Conservation (phyloP, 2,113 vertebrate genomes). For the Leiothrix lutea region DNA sequence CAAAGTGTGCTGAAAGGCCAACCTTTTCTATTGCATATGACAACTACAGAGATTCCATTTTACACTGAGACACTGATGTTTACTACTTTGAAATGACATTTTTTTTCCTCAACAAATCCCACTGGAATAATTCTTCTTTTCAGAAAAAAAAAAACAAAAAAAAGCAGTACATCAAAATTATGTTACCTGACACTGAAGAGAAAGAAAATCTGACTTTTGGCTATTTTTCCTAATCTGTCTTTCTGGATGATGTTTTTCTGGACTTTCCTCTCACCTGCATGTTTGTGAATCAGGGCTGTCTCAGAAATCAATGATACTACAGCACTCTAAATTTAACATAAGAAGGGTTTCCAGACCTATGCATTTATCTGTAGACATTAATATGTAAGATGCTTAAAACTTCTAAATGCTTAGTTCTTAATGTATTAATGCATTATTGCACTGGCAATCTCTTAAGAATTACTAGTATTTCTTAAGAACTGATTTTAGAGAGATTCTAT, state of each 20-base stretch:
- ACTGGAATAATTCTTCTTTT: neutral
- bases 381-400: neutral
- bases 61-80: neutral
- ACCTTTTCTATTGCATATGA: neutral
- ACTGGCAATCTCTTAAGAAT: neutral
- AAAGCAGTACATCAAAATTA: neutral
- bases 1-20: neutral
- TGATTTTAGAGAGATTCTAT: neutral
- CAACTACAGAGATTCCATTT: neutral
- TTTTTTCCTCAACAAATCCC: neutral
- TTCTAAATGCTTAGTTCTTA: neutral
- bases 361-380: neutral
- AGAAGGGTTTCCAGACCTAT: neutral
- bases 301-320: neutral
- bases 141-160: neutral
- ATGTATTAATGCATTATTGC: neutral
- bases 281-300: neutral
- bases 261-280: neutral
- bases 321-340: neutral
- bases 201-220: neutral
- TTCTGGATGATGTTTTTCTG: neutral
- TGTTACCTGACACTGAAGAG: neutral
- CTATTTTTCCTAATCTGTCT: neutral
- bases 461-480: neutral
- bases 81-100: neutral